These are phyloP conservation scores for Neodiprion virginianus DNA, from an alignment of 1,140 invertebrate genomes.

Conservation along the genomic window DNA sequence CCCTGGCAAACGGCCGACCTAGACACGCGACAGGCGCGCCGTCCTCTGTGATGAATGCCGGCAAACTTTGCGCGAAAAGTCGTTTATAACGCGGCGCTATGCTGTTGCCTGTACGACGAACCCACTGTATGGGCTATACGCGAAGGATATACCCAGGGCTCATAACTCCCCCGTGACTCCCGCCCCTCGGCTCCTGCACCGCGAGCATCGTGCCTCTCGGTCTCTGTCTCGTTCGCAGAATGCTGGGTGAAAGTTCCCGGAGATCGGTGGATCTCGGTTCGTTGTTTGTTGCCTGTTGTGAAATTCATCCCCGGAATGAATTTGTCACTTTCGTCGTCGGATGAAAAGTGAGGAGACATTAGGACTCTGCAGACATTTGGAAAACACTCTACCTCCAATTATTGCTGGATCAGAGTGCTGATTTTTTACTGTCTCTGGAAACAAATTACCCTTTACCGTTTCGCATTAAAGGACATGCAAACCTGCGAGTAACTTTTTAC, in stretches of 20 bases:
- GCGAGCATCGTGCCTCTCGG: not conserved
- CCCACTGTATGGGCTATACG: not conserved
- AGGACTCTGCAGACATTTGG: not conserved
- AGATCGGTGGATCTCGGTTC: slow-evolving; percentile 32
- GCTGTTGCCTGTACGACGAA: slow-evolving; percentile 25
- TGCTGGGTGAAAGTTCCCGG: slow-evolving; percentile 31
- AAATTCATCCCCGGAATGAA: slow-evolving; percentile 22
- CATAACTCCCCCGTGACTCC: slow-evolving; percentile 49
- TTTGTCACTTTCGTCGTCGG: slow-evolving; percentile 20
- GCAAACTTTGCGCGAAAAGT: slow-evolving; percentile 55
- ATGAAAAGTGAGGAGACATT: not conserved
- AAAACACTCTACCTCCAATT: not conserved
- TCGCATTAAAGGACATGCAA: too few relatives aligned
- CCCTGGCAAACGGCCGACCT: not conserved
- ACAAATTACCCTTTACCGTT: too few relatives aligned
- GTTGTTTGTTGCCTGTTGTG: slow-evolving; percentile 17
- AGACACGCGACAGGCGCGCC: slow-evolving; percentile 16
- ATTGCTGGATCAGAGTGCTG: too few relatives aligned
- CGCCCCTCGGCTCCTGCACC: slow-evolving; percentile 14
- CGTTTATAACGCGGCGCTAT: slow-evolving; percentile 54
- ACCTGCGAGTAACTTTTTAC: too few relatives aligned
- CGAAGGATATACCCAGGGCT: slow-evolving; percentile 36
- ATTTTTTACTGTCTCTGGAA: too few relatives aligned
- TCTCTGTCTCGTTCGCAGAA: not conserved
- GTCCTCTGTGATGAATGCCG: slow-evolving; percentile 53